Evolutionary conservation across 2,113 vertebrate genomes (phyloP), one percentile per base, ranked within the genome.

Genomic region (Tenebrosternarchus preto): DNA sequence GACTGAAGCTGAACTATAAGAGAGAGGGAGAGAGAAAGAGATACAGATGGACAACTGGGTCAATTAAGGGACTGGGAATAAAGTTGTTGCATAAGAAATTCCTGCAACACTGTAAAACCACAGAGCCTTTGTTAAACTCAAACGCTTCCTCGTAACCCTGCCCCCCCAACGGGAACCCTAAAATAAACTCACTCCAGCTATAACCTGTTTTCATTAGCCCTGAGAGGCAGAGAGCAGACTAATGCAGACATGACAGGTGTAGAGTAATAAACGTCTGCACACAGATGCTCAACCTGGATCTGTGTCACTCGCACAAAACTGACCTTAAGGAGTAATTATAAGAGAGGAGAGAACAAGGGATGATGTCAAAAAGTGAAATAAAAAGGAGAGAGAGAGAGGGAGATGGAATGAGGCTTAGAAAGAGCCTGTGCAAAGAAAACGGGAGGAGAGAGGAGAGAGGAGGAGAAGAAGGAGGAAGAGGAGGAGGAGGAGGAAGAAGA

Each of bases 251-350:
- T 68, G 72, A 73, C 76, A 80, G 66, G 76, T 61, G 69, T 72
- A 78, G 57, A 78, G 66, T 57, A 74, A 78, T 83, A 74, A 83
- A 78, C 17, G 50, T 78, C 70, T 74, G 36, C 31, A 53, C 74
- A 53, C 53, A 59, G 56, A 82, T 71, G 53, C 80, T 82, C 68
- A 25, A 19, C 56, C 57, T 73, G 39, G 73, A 85, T 68, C 60
- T 63, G 46, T 66, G 76, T 75, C 67, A 66, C 71, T 78, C 4
- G 25, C 12, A 36, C 50, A 64, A 73, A 74, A 76, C 43, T 74
- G 78, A 25, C 83, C 78, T 78, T 78, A 78, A 31, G 25, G 43
- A 17, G 73, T 72, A 85, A 71, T 85, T 80, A 76, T 31, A 3
- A 39, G 57, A 70, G 12, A 55, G 67, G n/a, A 6, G 36, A n/a